Conservation (phyloP, 1,140 invertebrate genomes). For the Drosophila tani region DNA sequence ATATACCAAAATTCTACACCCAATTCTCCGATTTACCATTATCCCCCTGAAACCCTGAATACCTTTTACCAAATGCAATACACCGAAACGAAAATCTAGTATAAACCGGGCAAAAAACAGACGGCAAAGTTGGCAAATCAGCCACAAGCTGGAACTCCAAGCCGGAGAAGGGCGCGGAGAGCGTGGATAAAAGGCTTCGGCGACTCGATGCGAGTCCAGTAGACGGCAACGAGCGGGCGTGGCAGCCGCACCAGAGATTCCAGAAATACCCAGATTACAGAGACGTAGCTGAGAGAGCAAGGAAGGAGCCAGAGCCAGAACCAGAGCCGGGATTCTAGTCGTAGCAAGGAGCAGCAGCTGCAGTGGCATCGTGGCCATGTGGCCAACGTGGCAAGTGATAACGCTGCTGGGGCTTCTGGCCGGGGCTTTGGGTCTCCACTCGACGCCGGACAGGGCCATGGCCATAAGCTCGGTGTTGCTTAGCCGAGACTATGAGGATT, state of each 20-base stretch:
- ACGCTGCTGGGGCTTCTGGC: conserved; percentile 54
- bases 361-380: conserved; percentile 23
- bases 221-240: conserved; percentile 65
- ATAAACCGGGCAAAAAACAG: conserved; percentile 14
- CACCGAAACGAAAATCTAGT: conserved; percentile 30
- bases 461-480: conserved; percentile 55
- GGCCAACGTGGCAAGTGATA: conserved; percentile 59
- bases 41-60: background rate
- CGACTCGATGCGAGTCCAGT: conserved; percentile 39
- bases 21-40: too few relatives aligned
- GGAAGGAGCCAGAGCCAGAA: background rate
- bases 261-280: conserved; percentile 9
- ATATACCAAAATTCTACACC: too few relatives aligned
- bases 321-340: conserved; percentile 25
- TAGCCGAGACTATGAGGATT: conserved; percentile 42
- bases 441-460: conserved; percentile 55
- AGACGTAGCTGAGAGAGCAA: background rate
- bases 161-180: conserved; percentile 7
- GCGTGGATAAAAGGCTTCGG: conserved; percentile 61
- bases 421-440: conserved; percentile 50
- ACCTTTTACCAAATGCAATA: conserved; percentile 26
- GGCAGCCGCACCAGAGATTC: conserved; percentile 39
- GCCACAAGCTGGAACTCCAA: conserved; percentile 53
- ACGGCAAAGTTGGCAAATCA: conserved; percentile 75
- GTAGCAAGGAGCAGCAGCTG: conserved; percentile 30